Evolutionary conservation across 2,797 vertebrate genomes (phyloP), one percentile per base, ranked within the genome.

Genomic region (Tragelaphus oryx): DNA sequence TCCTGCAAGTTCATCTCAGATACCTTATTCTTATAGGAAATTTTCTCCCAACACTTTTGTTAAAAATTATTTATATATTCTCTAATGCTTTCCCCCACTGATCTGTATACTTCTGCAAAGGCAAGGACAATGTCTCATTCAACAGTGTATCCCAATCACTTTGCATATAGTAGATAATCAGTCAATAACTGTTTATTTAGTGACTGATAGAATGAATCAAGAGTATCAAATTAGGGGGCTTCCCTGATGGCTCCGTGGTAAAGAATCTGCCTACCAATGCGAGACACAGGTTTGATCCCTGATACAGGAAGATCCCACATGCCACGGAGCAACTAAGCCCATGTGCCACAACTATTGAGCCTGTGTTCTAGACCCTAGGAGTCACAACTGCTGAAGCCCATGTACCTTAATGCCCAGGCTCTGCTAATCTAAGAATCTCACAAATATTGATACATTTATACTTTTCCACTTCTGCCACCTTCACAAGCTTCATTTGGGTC

Each of bases 21-120:
- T 80, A 30, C n/a, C 20, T 89, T 62, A 33, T 76, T 96, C 54
- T 82, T 37, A 68, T 1, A 12, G 20, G 54, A 96, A 79, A 17
- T 57, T 26, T 94, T 97, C 48, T 93, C 28, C 2, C 22, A 52
- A 52, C 46, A 82, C 41, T 92, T 94, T 90, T 96, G 9, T 91
- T 91, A 37, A 55, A 55, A 93, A 80, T 74, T 85, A 65, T 65
- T 88, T 18, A 24, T 85, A 57, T 52, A 46, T 94, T 55, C 17
- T 55, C 24, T 55, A 44, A 91, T 90, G 41, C 4, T 52, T 91
- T 92, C 4, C 4, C 30, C 55, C 71, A 62, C 28, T 90, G 75
- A 71, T 68, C 52, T 48, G 0, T 89, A 91, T 41, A 46, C 26
- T 94, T 4, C 59, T 92, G n/a, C 59, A 68, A 79, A 16, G 30